phyloP scores from a whole-genome alignment of 2,888 invertebrate genomes.

The Cephus rjabovi region DNA sequence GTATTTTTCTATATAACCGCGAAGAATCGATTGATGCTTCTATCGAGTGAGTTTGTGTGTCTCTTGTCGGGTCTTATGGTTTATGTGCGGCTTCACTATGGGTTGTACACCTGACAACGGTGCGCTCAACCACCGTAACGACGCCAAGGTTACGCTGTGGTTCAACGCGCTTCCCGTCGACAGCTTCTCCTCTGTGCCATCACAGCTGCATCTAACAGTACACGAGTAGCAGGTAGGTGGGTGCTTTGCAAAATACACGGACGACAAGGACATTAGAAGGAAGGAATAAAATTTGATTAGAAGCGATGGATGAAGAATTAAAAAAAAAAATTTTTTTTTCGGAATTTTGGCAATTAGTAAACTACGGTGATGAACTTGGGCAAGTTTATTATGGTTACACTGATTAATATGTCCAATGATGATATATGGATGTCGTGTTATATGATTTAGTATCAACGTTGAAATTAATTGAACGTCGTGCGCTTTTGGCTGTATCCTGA shows the following conservation, averaged over 20 bases:
- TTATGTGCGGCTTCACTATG: slow-evolving; percentile 24
- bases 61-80: slow-evolving; percentile 7
- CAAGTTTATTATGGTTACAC: not conserved
- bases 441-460: not conserved
- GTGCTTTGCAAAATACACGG: not conserved
- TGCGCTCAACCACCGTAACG: slow-evolving; percentile 60
- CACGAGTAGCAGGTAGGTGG: not conserved
- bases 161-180: slow-evolving; percentile 60
- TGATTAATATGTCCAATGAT: not conserved
- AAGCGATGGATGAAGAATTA: not conserved
- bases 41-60: not conserved
- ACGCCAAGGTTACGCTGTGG: slow-evolving; percentile 58
- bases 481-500: not conserved
- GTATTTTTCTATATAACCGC: not conserved
- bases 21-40: not conserved
- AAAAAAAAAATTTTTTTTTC: not conserved
- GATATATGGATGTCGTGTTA: not conserved
- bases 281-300: not conserved
- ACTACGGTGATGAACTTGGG: not conserved
- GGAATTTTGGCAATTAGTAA: not conserved
- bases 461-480: not conserved
- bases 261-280: not conserved
- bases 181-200: slow-evolving; percentile 34
- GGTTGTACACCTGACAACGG: slow-evolving; percentile 57
- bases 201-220: slow-evolving; percentile 9